These are phyloP conservation scores for Automeris io DNA, from an alignment of 2,888 invertebrate genomes.

Conservation along the genomic window DNA sequence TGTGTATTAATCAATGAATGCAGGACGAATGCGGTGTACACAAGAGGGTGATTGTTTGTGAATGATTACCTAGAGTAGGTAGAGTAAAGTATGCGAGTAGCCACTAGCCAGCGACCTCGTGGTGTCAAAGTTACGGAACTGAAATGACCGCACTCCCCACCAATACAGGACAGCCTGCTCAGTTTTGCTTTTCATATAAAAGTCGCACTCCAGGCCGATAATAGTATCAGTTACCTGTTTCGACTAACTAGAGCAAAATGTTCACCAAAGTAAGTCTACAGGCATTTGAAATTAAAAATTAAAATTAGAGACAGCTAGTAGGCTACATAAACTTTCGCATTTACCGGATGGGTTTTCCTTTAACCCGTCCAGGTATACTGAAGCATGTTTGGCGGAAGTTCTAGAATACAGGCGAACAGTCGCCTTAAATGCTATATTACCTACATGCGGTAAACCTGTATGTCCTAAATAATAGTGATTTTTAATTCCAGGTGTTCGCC, in stretches of 20 bases:
- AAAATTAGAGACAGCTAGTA: not conserved
- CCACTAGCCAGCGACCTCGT: slow-evolving; percentile 58
- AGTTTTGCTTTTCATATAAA: slow-evolving; percentile 75
- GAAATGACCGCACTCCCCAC: slow-evolving; percentile 66
- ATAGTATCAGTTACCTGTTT: slow-evolving; percentile 73
- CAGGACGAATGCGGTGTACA: slow-evolving; percentile 15
- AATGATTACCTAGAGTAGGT: slow-evolving; percentile 49
- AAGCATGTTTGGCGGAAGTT: too few species aligned
- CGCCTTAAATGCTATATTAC: too few species aligned
- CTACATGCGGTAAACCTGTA: slow-evolving; percentile 7
- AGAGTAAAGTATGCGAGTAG: too few species aligned
- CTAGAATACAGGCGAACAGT: too few species aligned
- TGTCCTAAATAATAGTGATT: slow-evolving; percentile 3
- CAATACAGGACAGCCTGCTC: slow-evolving; percentile 54
- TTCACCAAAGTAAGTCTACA: slow-evolving; percentile 68
- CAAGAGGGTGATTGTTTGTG: slow-evolving; percentile 37
- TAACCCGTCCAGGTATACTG: too few species aligned
- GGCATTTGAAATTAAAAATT: slow-evolving; percentile 10
- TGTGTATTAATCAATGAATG: too few species aligned
- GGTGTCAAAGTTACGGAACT: slow-evolving; percentile 77
- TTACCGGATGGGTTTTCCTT: too few species aligned
- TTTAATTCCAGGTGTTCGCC: slow-evolving; percentile 50
- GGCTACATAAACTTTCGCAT: too few species aligned
- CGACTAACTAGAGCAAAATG: slow-evolving; percentile 72
- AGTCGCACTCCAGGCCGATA: slow-evolving; percentile 62